Conservation (phyloP, 2,888 invertebrate species). For the Aleiodes leptofemur region DNA sequence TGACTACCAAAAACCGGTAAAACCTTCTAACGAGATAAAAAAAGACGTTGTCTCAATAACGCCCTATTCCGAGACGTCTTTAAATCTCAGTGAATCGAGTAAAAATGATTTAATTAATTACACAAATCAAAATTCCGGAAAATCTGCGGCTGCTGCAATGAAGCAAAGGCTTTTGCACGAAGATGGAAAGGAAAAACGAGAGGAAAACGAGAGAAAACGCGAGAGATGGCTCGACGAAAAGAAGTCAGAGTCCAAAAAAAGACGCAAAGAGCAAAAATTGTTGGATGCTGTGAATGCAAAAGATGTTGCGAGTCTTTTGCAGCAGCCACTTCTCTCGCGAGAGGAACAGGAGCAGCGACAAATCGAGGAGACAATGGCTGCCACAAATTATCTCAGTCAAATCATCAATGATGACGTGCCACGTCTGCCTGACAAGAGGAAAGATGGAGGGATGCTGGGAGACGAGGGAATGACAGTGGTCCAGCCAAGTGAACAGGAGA, state of each 20-base stretch:
- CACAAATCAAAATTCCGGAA: conserved; percentile 52
- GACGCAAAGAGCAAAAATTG: conserved; percentile 62
- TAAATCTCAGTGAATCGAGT: conserved; percentile 43
- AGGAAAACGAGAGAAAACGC: conserved; percentile 61
- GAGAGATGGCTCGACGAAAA: conserved; percentile 62
- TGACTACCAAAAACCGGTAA: conserved; percentile 66
- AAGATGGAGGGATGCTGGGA: conserved; percentile 57
- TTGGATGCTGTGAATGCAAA: conserved; percentile 49
- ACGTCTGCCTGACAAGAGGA: conserved; percentile 62
- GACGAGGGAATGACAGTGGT: conserved; percentile 59
- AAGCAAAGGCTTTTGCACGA: conserved; percentile 67
- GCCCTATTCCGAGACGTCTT: conserved; percentile 62
- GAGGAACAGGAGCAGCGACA: conserved; percentile 71
- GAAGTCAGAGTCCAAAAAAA: conserved; percentile 64
- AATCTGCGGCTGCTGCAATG: conserved; percentile 56
- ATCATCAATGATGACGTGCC: conserved; percentile 71
- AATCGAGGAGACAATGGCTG: conserved; percentile 74
- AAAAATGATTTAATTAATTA: conserved; percentile 53
- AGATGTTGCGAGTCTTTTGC: conserved; percentile 42
- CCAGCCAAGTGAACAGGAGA: conserved; percentile 68
- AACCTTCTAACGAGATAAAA: conserved; percentile 61
- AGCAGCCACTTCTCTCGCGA: conserved; percentile 59
- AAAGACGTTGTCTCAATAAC: conserved; percentile 71
- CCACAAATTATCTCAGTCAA: conserved; percentile 74
- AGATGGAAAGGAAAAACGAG: conserved; percentile 59